These are phyloP conservation scores for Perca fluviatilis DNA, from an alignment of 2,113 vertebrate species.

Conservation along the genomic window DNA sequence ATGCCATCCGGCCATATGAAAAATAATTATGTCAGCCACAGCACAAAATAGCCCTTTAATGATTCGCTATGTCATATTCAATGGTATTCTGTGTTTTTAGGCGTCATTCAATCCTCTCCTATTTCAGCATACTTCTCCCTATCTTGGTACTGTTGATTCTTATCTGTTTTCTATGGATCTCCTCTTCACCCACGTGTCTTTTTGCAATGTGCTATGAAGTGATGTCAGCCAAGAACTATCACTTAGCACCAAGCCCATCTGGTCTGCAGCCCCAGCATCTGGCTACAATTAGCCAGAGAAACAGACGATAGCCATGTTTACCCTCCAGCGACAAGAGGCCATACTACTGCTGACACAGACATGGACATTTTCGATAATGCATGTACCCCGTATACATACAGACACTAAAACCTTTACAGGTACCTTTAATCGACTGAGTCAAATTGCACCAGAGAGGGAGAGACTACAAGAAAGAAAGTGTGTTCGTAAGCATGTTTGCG, in stretches of 20 bases:
- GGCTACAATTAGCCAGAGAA: conserved; percentile 77
- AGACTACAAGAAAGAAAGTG: not conserved
- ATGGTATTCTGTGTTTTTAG: conserved; percentile 23
- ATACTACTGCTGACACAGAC: conserved; percentile 50
- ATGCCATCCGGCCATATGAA: conserved; percentile 5
- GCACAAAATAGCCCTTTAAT: conserved; percentile 6
- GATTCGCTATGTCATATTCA: conserved; percentile 29
- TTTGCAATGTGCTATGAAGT: conserved; percentile 62
- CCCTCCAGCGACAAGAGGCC: conserved; percentile 69
- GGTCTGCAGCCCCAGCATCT: conserved; percentile 76
- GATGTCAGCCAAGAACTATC: conserved; percentile 83
- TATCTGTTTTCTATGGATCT: conserved; percentile 54
- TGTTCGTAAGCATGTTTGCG: not conserved
- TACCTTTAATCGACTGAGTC: conserved; percentile 7
- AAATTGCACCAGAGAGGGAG: not conserved
- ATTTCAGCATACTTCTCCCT: conserved; percentile 24
- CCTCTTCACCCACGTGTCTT: conserved; percentile 45
- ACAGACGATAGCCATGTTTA: conserved; percentile 75
- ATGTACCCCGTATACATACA: conserved; percentile 2
- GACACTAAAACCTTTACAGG: conserved; percentile 11
- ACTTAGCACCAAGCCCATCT: conserved; percentile 77
- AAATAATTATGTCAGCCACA: conserved; percentile 16
- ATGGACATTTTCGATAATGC: conserved; percentile 8
- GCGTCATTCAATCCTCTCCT: conserved; percentile 19
- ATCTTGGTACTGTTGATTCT: conserved; percentile 31